Evolutionary conservation across 35 echinoderm and acorn worm species (phyloP).

Genomic region (Lytechinus pictus): DNA sequence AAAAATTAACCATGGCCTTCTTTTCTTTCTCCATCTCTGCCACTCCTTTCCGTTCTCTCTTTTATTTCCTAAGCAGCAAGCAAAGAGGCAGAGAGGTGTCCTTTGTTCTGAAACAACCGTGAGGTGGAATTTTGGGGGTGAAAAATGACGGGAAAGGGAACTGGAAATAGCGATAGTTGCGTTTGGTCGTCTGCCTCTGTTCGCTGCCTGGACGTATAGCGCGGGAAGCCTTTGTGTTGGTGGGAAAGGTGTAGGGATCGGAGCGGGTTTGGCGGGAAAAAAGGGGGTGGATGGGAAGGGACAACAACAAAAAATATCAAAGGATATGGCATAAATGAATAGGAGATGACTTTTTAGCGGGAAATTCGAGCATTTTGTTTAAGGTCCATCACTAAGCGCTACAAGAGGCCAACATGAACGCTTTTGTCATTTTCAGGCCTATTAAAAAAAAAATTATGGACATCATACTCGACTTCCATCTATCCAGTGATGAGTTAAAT

Average conservation of each 20-base stretch:
- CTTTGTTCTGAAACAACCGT: neutral
- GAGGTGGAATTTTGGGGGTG: neutral
- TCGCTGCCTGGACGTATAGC: neutral
- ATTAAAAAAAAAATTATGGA: neutral
- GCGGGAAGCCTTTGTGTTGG: neutral
- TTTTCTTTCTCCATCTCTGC: neutral
- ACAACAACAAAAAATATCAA: neutral
- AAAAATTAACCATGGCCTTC: neutral
- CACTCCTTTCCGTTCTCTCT: neutral
- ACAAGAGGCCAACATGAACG: neutral
- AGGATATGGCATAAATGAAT: neutral
- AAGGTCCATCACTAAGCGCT: neutral
- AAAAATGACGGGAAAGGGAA: neutral
- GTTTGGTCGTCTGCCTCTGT: neutral
- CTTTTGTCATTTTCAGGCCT: neutral
- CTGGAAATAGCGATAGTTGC: neutral
- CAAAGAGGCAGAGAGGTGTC: neutral
- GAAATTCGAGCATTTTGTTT: neutral
- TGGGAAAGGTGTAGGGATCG: neutral
- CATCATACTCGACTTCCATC: neutral
- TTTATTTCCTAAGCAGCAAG: neutral
- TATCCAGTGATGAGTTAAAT: neutral
- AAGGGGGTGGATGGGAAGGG: neutral
- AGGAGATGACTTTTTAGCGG: constrained; percentile 17
- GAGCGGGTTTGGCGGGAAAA: neutral